A percentile compares a stretch with the other conserved stretches of the same genome.
These are phyloP conservation scores for Xestoiulus laeticollis DNA, from an alignment of 2,888 invertebrate species.

Conservation along the genomic window DNA sequence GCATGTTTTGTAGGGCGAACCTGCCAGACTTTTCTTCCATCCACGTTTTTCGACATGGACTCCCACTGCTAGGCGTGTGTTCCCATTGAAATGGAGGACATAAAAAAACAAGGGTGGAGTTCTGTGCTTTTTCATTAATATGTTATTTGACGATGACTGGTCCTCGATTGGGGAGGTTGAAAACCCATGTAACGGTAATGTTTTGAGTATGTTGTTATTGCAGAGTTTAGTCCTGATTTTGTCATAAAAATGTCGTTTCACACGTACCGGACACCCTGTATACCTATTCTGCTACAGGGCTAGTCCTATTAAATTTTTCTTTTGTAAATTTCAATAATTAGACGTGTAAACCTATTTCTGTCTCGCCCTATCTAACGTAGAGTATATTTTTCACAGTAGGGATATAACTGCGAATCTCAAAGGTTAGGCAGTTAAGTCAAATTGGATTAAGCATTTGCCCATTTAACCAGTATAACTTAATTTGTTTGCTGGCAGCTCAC, in stretches of 20 bases:
- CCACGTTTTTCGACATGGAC: slow-evolving; percentile 3
- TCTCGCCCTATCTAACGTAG: neutral
- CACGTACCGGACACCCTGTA: no score
- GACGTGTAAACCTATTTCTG: neutral
- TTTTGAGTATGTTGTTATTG: neutral
- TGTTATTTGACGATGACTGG: neutral
- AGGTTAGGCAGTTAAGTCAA: neutral
- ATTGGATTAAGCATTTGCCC: slow-evolving; percentile 1
- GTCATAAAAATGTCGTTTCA: no score
- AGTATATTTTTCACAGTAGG: neutral
- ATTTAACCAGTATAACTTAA: slow-evolving; percentile 24
- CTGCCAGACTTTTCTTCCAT: neutral
- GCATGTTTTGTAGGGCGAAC: neutral
- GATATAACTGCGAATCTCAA: neutral
- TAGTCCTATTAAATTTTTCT: no score
- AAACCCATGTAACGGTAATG: neutral
- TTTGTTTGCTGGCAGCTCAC: neutral
- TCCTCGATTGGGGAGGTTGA: neutral
- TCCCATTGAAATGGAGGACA: neutral
- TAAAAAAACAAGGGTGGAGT: slow-evolving; percentile 24
- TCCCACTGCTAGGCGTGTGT: slow-evolving; percentile 8
- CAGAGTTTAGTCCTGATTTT: no score
- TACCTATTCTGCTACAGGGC: no score
- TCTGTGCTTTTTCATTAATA: neutral
- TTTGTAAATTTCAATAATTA: neutral